phyloP scores from a whole-genome alignment of 2,888 invertebrate species.

The Diogma glabrata region DNA sequence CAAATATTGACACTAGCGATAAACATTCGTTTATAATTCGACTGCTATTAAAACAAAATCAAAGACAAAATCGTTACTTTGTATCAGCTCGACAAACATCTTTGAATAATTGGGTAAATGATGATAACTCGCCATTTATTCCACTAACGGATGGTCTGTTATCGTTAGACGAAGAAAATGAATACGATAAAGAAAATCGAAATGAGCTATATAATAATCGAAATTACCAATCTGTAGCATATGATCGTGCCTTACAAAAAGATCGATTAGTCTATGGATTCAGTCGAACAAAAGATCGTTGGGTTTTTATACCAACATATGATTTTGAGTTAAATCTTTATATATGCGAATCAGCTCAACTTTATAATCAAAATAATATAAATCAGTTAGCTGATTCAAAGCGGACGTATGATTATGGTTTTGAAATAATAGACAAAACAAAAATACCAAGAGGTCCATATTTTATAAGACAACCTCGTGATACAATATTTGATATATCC shows the following conservation, averaged over 20 bases:
- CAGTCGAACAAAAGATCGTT: constrained; percentile 56
- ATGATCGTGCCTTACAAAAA: constrained; percentile 29
- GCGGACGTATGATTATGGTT: constrained; percentile 74
- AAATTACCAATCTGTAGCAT: constrained; percentile 18
- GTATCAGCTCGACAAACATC: constrained; percentile 65
- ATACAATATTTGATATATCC: constrained; percentile 72
- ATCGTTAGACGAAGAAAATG: constrained; percentile 46
- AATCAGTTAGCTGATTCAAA: constrained; percentile 61
- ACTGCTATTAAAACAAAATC: constrained; percentile 70
- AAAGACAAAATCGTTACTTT: constrained; percentile 79
- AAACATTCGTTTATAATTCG: constrained; percentile 81
- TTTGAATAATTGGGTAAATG: constrained; percentile 70
- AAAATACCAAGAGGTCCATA: constrained; percentile 79
- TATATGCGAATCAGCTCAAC: constrained; percentile 59
- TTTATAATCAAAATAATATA: constrained; percentile 48
- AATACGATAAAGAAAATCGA: constrained; percentile 34
- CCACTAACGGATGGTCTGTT: constrained; percentile 77
- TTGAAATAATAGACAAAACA: constrained; percentile 67
- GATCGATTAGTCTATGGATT: constrained; percentile 74
- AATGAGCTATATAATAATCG: constrained; percentile 25
- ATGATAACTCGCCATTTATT: constrained; percentile 67
- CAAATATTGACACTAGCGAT: constrained; percentile 66
- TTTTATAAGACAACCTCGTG: constrained; percentile 73
- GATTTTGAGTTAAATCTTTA: constrained; percentile 67
- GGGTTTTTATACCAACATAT: constrained; percentile 73